These are phyloP conservation scores for Myotis davidii DNA, from an alignment of 2,113 vertebrate genomes.

Conservation along the genomic window DNA sequence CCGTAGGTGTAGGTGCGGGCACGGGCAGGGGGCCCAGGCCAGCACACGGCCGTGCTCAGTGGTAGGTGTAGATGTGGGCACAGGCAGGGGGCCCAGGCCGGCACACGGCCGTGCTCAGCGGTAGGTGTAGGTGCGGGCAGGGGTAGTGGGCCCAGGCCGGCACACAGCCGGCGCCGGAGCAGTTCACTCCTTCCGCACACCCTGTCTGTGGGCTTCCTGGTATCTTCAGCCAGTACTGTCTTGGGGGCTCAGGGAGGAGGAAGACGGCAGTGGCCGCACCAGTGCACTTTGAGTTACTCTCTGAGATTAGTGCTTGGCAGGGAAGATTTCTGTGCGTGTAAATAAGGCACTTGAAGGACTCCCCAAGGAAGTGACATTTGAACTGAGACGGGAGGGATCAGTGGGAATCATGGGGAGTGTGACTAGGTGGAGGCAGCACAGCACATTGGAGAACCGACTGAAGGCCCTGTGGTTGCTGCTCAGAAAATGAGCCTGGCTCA, in stretches of 20 bases:
- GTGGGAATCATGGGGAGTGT: background rate
- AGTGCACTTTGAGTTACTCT: background rate
- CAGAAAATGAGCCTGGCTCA: background rate
- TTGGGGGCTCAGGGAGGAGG: background rate
- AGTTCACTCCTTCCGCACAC: background rate
- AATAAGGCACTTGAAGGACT: background rate
- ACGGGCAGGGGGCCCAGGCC: background rate
- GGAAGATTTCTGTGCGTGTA: background rate
- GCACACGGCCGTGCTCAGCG: conserved; percentile 89
- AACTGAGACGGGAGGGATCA: background rate
- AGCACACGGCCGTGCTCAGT: conserved; percentile 88
- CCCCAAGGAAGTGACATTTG: background rate
- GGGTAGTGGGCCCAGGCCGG: background rate
- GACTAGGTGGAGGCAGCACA: background rate
- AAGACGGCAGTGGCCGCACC: background rate
- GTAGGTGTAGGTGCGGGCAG: conserved; percentile 81
- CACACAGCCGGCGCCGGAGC: background rate
- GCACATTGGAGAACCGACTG: background rate
- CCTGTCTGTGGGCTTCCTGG: background rate
- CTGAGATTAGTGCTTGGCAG: background rate
- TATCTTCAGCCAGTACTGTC: background rate
- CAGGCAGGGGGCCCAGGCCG: background rate
- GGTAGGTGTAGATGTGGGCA: conserved; percentile 83
- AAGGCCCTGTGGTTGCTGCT: background rate
- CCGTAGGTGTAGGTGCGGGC: conserved; percentile 83